Base-by-base conservation (phyloP, 1,140 invertebrate species). In the Ips typographus region DNA sequence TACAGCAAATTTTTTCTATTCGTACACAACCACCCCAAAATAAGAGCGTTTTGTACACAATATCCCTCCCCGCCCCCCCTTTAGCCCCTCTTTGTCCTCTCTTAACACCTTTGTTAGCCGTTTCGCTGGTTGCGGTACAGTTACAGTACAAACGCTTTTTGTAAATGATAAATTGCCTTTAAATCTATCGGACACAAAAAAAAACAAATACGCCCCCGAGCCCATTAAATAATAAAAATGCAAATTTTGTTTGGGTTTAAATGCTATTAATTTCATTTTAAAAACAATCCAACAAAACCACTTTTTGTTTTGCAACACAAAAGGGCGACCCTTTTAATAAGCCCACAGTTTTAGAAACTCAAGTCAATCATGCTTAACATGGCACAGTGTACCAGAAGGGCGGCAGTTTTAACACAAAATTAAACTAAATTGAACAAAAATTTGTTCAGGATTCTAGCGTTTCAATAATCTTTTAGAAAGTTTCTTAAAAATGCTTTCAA, bases 1-100 rank as follows among this genome's bases (percentile, higher is more conserved):
- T 67, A 67, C 65, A 67, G 65, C 37, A 43, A 64, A 66, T 53
- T 66, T 64, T 66, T 66, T 66, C 64, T 66, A 66, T 66, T 36
- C 53, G 22, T 22, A 49, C 44, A 49, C 44, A 49, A 49, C 7
- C 44, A 49, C 44, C 7, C 44, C n/a, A 56, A 56, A 56, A 37
- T 37, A 36, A 36, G n/a, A 56, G 53, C 53, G 37, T 56, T 56
- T 56, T 56, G 53, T 56, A 39, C 44, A 22, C 22, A 22, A 22
- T 22, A 22, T 22, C 22, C 22, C 22, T 22, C 22, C 22, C 22
- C 22, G 22, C 22, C 22, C 22, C 22, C 22, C 22, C 22, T 22
- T 22, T 22, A 49, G 7, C 22, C 53, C 53, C 53, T 38, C 38
- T 56, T 56, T 37, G 22, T 56, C 53, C 7, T 56, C 22, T 7